These are phyloP conservation scores for Drosophila quasianomalipes DNA, from an alignment of 2,888 invertebrate species.

Conservation along the genomic window DNA sequence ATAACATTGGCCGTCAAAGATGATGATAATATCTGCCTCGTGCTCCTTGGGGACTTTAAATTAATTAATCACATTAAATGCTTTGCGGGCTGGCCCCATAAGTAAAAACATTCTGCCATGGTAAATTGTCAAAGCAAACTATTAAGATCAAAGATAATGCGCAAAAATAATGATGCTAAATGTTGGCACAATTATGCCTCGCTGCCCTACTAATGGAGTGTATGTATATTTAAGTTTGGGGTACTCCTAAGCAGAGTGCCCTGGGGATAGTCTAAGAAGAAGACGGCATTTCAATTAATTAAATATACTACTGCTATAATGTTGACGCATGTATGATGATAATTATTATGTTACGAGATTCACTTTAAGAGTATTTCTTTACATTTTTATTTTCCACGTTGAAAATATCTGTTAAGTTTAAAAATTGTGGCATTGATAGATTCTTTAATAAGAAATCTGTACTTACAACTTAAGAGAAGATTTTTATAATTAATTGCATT, in stretches of 20 bases:
- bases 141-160: conserved; percentile 77
- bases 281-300: conserved; percentile 63
- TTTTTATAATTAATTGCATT: background rate
- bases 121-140: conserved; percentile 68
- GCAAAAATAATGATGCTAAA: conserved; percentile 73
- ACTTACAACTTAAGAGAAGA: background rate
- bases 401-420: background rate
- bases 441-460: background rate
- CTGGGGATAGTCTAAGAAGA: background rate
- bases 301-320: conserved; percentile 40
- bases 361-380: background rate
- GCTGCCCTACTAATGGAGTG: conserved; percentile 60
- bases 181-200: conserved; percentile 70
- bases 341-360: conserved; percentile 27
- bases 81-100: conserved; percentile 40
- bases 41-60: conserved; percentile 57
- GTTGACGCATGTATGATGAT: conserved; percentile 26
- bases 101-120: conserved; percentile 30
- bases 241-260: background rate
- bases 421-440: background rate
- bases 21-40: conserved; percentile 17
- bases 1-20: conserved; percentile 24
- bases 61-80: conserved; percentile 77
- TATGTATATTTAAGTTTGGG: conserved; percentile 3
- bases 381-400: background rate